These are phyloP conservation scores for Lepidocyrtinus sp. DNA, from an alignment of 2,888 invertebrate genomes.

Conservation along the genomic window DNA sequence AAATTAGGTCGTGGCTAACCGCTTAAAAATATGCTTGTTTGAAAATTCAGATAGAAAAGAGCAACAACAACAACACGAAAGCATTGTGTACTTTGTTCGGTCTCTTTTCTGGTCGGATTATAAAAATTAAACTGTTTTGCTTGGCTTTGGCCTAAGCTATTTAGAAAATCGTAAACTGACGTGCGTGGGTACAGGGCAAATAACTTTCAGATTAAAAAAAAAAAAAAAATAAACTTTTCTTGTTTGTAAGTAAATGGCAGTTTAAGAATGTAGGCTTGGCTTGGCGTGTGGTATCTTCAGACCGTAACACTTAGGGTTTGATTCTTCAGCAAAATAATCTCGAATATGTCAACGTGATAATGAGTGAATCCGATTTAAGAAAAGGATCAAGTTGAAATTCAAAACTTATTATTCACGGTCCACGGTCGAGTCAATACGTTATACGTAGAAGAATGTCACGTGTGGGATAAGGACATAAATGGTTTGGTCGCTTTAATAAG, in stretches of 20 bases:
- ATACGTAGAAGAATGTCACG: too few species aligned
- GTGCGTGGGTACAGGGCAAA: not conserved
- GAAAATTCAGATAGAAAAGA: too few species aligned
- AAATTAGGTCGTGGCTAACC: slow-evolving; percentile 45
- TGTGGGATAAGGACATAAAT: too few species aligned
- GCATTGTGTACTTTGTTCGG: not conserved
- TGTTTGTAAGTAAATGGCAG: too few species aligned
- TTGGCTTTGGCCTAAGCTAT: not conserved
- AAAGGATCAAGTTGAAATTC: too few species aligned
- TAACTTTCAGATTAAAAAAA: not conserved
- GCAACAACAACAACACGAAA: not conserved
- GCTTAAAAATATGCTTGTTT: not conserved
- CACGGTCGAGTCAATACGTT: too few species aligned
- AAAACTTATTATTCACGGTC: too few species aligned
- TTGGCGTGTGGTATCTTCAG: not conserved
- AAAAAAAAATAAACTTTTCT: too few species aligned
- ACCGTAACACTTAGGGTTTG: not conserved
- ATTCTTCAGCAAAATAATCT: not conserved
- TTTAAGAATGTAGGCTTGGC: too few species aligned
- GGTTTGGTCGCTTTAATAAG: too few species aligned
- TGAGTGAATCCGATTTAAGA: not conserved
- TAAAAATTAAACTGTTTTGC: slow-evolving; percentile 16
- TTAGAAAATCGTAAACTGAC: not conserved
- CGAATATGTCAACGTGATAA: not conserved
- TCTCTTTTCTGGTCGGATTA: slow-evolving; percentile 15